phyloP scores from a whole-genome alignment of 1,140 invertebrate species.

The Ruditapes philippinarum region DNA sequence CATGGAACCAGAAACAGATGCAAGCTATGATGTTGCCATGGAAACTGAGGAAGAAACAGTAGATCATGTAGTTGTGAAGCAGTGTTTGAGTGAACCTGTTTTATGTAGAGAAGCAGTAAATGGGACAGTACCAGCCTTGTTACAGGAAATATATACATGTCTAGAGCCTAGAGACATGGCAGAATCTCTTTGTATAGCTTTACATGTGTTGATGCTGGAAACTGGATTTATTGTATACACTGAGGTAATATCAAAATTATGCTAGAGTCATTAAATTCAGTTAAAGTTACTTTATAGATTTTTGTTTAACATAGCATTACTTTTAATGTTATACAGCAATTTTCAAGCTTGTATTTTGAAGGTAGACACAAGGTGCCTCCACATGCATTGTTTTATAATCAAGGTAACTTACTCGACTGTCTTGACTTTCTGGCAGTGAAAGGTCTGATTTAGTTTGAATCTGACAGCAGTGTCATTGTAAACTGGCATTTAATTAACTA shows the following conservation, averaged over 20 bases:
- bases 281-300: no score
- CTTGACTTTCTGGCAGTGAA: no score
- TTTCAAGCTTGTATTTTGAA: no score
- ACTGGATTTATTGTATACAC: conserved; percentile 48
- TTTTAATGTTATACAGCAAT: no score
- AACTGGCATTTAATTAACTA: no score
- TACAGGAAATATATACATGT: conserved; percentile 29
- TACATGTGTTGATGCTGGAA: conserved; percentile 65
- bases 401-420: no score
- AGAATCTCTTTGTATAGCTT: conserved; percentile 44
- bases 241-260: not conserved
- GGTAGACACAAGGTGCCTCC: no score
- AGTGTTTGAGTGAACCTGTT: conserved; percentile 60
- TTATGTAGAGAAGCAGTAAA: conserved; percentile 56
- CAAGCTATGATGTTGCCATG: not conserved
- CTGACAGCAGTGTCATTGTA: no score
- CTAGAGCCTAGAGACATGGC: not conserved
- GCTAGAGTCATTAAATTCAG: no score
- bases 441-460: no score
- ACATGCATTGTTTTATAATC: no score
- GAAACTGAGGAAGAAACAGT: conserved; percentile 38
- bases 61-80: conserved; percentile 40
- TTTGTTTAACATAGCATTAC: no score
- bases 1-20: not conserved
- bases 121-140: conserved; percentile 32